Conservation (phyloP, 2,113 vertebrate species). For the Nibea coibor region DNA sequence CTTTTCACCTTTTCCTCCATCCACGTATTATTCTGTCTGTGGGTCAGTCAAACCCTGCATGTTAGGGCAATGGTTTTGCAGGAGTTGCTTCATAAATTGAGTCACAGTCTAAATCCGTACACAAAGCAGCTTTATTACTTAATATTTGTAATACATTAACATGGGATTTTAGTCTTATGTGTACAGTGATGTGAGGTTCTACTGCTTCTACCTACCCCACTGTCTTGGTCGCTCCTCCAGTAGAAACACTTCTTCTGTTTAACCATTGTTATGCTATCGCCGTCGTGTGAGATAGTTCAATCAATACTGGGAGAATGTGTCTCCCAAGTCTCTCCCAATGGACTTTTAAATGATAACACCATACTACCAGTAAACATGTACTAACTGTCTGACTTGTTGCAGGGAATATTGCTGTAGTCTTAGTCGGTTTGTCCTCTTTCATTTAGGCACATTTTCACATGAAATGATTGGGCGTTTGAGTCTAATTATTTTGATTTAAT, state of each 20-base stretch:
- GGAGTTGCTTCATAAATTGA: not conserved
- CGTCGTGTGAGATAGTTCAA: not conserved
- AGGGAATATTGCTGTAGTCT: slow-evolving; percentile 8
- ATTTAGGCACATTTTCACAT: slow-evolving; percentile 53
- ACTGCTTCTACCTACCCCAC: not conserved
- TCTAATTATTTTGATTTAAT: slow-evolving; percentile 72
- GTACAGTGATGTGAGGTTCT: not conserved
- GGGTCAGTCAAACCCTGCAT: not conserved
- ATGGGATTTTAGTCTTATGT: not conserved
- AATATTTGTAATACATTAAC: not conserved
- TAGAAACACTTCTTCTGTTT: not conserved
- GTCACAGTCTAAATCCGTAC: not conserved
- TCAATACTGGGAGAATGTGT: slow-evolving; percentile 30
- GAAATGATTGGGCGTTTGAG: slow-evolving; percentile 53
- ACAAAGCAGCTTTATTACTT: not conserved
- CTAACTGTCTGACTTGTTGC: slow-evolving; percentile 4
- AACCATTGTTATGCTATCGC: not conserved
- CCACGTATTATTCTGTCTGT: too few species aligned
- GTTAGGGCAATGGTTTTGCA: not conserved
- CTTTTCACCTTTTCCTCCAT: too few species aligned
- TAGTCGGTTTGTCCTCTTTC: slow-evolving; percentile 33
- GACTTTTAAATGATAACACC: slow-evolving; percentile 7
- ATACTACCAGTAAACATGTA: not conserved
- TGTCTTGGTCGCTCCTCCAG: not conserved
- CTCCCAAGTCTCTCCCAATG: slow-evolving; percentile 8